These are phyloP conservation scores for Lanius collurio DNA, from an alignment of 2,113 vertebrate species.

Conservation along the genomic window DNA sequence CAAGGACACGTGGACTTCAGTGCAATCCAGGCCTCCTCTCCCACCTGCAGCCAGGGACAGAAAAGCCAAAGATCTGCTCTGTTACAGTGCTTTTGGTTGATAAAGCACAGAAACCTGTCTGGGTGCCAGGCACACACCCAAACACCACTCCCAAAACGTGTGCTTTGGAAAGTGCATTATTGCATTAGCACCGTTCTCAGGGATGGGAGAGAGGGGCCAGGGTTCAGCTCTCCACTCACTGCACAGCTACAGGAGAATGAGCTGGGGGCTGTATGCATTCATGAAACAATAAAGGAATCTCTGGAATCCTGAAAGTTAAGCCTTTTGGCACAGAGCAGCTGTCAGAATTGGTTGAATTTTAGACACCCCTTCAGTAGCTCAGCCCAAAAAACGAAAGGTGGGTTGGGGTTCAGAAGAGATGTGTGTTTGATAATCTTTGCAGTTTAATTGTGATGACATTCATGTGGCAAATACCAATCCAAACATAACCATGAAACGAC, in stretches of 20 bases:
- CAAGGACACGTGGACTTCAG: conserved; percentile 90
- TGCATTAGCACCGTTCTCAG: neutral
- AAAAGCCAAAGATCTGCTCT: neutral
- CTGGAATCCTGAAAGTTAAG: conserved; percentile 58
- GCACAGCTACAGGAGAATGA: neutral
- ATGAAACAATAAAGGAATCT: conserved; percentile 56
- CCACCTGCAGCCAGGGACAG: conserved; percentile 74
- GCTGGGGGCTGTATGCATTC: conserved; percentile 6
- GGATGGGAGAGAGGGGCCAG: neutral
- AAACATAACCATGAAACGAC: neutral
- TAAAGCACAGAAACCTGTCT: neutral
- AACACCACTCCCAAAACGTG: neutral
- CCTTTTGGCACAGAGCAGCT: conserved; percentile 53
- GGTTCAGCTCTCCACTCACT: neutral
- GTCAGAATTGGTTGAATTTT: conserved; percentile 59
- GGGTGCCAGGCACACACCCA: neutral
- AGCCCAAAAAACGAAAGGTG: neutral
- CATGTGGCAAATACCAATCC: neutral
- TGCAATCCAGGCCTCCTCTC: conserved; percentile 81
- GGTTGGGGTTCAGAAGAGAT: neutral
- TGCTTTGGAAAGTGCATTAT: neutral
- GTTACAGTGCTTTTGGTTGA: neutral
- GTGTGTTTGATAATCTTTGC: neutral
- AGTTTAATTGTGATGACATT: neutral
- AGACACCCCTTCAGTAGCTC: neutral